These are phyloP conservation scores for Thera britannica DNA, from an alignment of 2,888 invertebrate genomes.

Conservation along the genomic window DNA sequence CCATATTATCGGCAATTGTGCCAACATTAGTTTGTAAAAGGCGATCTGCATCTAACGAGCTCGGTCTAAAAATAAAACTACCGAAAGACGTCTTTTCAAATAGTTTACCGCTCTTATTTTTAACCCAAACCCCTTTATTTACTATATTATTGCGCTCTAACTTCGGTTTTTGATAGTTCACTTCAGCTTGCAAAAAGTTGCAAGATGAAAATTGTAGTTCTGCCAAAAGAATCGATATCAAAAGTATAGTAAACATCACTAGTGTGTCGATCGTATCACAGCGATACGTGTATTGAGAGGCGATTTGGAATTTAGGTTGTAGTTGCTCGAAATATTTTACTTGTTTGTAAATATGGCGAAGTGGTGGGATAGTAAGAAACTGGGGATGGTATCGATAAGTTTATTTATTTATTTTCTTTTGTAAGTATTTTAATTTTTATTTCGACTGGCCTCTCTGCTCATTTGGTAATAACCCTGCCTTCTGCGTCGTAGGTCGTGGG, in stretches of 20 bases:
- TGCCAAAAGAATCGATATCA: conserved; percentile 50
- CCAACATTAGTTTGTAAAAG: conserved; percentile 60
- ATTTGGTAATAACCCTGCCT: too few relatives aligned
- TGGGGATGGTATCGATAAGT: neutral
- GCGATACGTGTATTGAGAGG: conserved; percentile 19
- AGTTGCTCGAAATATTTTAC: conserved; percentile 46
- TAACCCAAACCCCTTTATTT: conserved; percentile 69
- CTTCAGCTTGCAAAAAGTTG: conserved; percentile 49
- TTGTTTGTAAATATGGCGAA: conserved; percentile 58
- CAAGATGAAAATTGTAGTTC: conserved; percentile 39
- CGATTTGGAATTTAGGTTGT: conserved; percentile 52
- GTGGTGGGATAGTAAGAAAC: neutral
- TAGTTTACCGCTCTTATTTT: conserved; percentile 38
- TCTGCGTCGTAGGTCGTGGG: too few relatives aligned
- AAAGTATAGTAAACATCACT: conserved; percentile 59
- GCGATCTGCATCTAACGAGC: conserved; percentile 63
- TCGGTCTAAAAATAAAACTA: conserved; percentile 55
- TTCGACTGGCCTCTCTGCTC: too few relatives aligned
- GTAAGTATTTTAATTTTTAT: too few relatives aligned
- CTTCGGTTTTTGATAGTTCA: conserved; percentile 53
- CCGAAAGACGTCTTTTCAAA: conserved; percentile 46
- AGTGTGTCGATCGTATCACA: conserved; percentile 38
- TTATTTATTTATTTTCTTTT: neutral
- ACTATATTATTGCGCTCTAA: conserved; percentile 66
- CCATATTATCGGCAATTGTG: conserved; percentile 51